phyloP scores from a whole-genome alignment of 2,888 invertebrate species.

The Tetanocera ferruginea region DNA sequence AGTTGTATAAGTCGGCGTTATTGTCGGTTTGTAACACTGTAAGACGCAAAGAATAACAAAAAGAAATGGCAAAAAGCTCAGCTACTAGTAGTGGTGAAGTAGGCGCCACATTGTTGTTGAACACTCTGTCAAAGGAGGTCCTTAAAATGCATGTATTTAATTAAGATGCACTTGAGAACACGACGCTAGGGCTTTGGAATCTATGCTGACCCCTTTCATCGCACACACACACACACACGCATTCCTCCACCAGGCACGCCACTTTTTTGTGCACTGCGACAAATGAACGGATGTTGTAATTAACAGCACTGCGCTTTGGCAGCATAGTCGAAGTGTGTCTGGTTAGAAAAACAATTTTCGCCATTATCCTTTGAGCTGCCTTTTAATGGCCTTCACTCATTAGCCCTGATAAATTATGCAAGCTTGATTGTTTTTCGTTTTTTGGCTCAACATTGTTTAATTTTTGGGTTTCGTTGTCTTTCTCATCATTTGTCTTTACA shows the following conservation, averaged over 20 bases:
- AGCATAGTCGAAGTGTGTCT: neutral
- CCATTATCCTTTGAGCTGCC: slow-evolving; percentile 16
- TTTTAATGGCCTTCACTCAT: slow-evolving; percentile 26
- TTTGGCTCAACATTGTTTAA: neutral
- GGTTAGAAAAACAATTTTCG: neutral
- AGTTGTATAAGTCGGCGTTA: neutral
- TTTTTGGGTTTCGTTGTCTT: neutral
- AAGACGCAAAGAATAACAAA: neutral
- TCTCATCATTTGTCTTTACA: neutral
- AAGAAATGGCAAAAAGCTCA: slow-evolving; percentile 4
- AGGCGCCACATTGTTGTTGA: neutral
- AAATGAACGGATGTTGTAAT: slow-evolving; percentile 25
- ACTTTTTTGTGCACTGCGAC: neutral
- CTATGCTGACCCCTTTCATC: too few species aligned
- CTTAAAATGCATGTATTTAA: slow-evolving; percentile 34
- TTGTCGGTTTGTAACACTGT: neutral
- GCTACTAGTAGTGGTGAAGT: neutral
- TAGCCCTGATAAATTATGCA: slow-evolving; percentile 18
- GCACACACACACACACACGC: too few species aligned
- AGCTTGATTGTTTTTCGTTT: slow-evolving; percentile 14
- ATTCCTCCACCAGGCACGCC: too few species aligned
- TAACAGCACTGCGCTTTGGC: slow-evolving; percentile 5
- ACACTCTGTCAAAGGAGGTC: neutral
- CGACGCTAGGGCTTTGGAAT: neutral
- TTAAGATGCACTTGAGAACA: slow-evolving; percentile 13